Percentiles rank a stretch among this genome's conserved stretches.
Conservation (phyloP, 2,888 invertebrate genomes). For the Andrena chrysosceles region DNA sequence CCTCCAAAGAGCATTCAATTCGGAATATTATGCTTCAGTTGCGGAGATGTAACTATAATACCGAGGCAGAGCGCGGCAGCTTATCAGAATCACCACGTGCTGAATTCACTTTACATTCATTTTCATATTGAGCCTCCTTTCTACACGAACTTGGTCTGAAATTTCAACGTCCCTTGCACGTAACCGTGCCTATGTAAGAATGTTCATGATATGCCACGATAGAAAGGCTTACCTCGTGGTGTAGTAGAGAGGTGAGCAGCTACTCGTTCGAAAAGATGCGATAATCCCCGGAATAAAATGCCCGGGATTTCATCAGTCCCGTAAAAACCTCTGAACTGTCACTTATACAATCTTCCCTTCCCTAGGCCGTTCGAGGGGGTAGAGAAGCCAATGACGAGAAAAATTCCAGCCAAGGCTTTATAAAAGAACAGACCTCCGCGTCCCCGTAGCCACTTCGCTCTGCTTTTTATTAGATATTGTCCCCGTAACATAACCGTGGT, state of each 20-base stretch:
- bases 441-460: conserved; percentile 67
- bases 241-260: background rate
- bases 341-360: conserved; percentile 57
- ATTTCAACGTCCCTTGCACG: no score
- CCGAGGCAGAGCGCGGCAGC: no score
- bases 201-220: background rate
- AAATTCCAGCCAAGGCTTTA: conserved; percentile 64
- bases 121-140: no score
- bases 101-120: no score
- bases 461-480: conserved; percentile 80
- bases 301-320: conserved; percentile 47
- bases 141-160: no score
- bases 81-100: no score
- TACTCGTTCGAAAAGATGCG: conserved; percentile 23
- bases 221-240: background rate
- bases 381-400: conserved; percentile 26
- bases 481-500: conserved; percentile 73
- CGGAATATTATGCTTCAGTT: background rate
- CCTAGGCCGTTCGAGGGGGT: conserved; percentile 27
- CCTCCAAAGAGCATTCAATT: background rate
- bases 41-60: background rate
- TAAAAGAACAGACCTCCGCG: conserved; percentile 55
- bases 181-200: no score
- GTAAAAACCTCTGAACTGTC: conserved; percentile 52
- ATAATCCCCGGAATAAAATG: conserved; percentile 60